These are phyloP conservation scores for Lacerta agilis DNA, from an alignment of 2,797 vertebrate genomes.

Conservation along the genomic window DNA sequence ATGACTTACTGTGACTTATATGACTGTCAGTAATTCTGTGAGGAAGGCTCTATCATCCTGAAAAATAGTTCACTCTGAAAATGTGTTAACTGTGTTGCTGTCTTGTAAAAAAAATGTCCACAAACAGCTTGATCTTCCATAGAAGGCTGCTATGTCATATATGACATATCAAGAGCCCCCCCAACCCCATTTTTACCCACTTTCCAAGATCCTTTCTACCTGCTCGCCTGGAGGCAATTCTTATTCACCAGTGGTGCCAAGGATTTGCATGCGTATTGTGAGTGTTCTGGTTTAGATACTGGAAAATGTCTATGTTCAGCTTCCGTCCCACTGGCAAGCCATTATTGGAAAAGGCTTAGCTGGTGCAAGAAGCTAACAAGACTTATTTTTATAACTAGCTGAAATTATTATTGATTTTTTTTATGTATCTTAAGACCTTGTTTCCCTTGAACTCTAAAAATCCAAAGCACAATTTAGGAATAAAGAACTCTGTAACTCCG, in stretches of 20 bases:
- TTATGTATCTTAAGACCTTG: background rate
- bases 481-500: background rate
- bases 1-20: background rate
- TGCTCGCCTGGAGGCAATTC: background rate
- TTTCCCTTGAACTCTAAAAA: background rate
- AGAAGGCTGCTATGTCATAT: background rate
- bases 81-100: slow-evolving; percentile 12
- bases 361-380: background rate
- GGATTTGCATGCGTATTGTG: background rate
- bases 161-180: background rate
- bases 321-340: slow-evolving; percentile 12
- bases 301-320: slow-evolving; percentile 46
- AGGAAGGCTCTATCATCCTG: slow-evolving; percentile 8
- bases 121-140: background rate
- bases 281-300: slow-evolving; percentile 33
- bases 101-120: background rate
- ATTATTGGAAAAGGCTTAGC: slow-evolving; percentile 35
- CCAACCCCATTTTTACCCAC: background rate
- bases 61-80: slow-evolving; percentile 13
- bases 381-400: slow-evolving; percentile 46
- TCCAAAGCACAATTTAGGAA: background rate
- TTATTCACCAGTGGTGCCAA: background rate
- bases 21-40: slow-evolving; percentile 9
- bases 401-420: slow-evolving; percentile 38
- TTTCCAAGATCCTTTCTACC: background rate